These are phyloP conservation scores for Gymnogyps californianus DNA, from an alignment of 2,113 vertebrate species.

Conservation along the genomic window DNA sequence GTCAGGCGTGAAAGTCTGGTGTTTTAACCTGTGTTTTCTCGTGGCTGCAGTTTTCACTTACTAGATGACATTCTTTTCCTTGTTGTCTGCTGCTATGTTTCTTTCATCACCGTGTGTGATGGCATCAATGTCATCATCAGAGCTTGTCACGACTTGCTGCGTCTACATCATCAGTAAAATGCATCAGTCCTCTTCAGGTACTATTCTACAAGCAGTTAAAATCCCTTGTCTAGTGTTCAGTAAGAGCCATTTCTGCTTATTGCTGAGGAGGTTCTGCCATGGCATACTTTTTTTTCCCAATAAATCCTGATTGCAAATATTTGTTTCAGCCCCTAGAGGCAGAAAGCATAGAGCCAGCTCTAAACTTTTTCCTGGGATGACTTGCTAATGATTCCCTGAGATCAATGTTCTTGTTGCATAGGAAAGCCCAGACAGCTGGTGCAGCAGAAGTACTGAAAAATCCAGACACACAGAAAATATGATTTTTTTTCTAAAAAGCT, in stretches of 20 bases:
- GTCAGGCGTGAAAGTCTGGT: background rate
- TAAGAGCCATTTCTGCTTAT: background rate
- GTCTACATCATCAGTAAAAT: background rate
- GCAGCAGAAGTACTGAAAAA: background rate
- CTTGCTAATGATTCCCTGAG: background rate
- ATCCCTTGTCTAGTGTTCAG: background rate
- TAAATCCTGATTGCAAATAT: background rate
- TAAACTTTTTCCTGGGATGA: background rate
- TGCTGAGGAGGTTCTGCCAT: background rate
- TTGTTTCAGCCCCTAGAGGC: background rate
- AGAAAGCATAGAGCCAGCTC: background rate
- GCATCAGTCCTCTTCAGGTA: background rate
- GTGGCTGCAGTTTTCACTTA: background rate
- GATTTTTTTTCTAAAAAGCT: background rate
- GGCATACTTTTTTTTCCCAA: background rate
- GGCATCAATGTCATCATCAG: background rate
- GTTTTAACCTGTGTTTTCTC: background rate
- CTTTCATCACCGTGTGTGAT: background rate
- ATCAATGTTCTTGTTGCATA: background rate
- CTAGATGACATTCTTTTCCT: background rate
- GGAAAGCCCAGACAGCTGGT: background rate
- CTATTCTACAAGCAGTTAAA: background rate
- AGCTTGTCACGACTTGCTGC: background rate
- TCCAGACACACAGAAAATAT: background rate
- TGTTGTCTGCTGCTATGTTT: background rate